Evolutionary conservation across 2,113 vertebrate species (phyloP), one percentile per base, ranked within the genome.

Genomic region (Dunckerocampus dactyliophorus): DNA sequence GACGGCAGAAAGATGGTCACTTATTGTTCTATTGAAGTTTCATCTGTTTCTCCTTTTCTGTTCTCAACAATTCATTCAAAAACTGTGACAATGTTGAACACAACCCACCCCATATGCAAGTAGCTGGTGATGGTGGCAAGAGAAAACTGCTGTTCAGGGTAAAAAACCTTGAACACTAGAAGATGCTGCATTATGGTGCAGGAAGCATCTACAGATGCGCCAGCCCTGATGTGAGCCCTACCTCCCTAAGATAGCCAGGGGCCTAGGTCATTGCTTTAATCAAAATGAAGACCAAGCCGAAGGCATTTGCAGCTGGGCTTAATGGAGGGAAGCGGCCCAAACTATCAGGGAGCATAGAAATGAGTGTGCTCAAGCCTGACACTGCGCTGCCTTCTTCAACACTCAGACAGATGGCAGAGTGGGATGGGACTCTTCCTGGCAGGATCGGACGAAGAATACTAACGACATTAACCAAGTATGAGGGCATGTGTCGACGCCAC

Each of bases 231-330:
- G 28, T 62, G 9, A 20, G 0, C 14, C n/a, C 34, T 19, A 2
- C 24, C 20, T 16, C n/a, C 39, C 28, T 19, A 31, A 51, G 43
- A 59, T 31, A 17, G 22, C 16, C 16, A 48, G 45, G 13, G 10
- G 70, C 60, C 49, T 60, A 49, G 62, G 65, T 65, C 74, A 72
- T 54, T 66, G 76, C 75, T 81, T 80, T 80, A 81, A 82, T 85
- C 75, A 84, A 77, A 84, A 71, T 37, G 58, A 81, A 74, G 55
- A 62, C 71, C 67, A 71, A 17, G 71, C 76, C 66, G 37, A 46
- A 9, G 65, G 66, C 76, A 69, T 68, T 37, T 46, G 62, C 59
- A 22, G 73, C 47, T 49, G 49, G 70, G 68, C 71, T 76, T 79
- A 81, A 79, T 79, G 65, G 74, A 81, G 63, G 69, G 60, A 77